Conservation (phyloP, 2,797 vertebrate genomes). For the Melanotaenia maccullochi region DNA sequence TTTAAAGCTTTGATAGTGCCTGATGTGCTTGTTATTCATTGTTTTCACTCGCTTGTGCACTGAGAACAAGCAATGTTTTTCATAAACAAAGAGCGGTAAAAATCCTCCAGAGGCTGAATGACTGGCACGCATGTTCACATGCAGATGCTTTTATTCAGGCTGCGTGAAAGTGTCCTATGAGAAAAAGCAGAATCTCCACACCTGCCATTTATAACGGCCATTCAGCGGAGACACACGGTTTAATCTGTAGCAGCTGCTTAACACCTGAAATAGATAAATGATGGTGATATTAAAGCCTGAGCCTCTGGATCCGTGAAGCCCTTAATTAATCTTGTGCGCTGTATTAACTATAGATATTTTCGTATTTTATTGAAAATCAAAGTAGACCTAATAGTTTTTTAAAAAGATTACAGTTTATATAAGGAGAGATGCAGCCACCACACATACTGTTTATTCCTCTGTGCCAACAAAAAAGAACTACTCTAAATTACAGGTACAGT, state of each 20-base stretch:
- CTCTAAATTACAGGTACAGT: neutral
- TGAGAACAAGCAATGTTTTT: slow-evolving; percentile 67
- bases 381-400: neutral
- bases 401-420: neutral
- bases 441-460: neutral
- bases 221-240: slow-evolving; percentile 30
- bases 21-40: slow-evolving; percentile 45
- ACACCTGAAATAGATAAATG: slow-evolving; percentile 22
- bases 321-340: neutral
- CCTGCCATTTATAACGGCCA: slow-evolving; percentile 44
- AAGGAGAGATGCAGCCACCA: neutral
- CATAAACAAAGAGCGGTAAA: slow-evolving; percentile 55
- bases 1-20: slow-evolving; percentile 19
- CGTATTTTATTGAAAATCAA: neutral
- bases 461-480: neutral
- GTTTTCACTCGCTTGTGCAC: slow-evolving; percentile 32
- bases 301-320: neutral
- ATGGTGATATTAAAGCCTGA: slow-evolving; percentile 3
- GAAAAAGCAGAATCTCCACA: slow-evolving; percentile 44
- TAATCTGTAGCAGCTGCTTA: slow-evolving; percentile 58
- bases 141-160: slow-evolving; percentile 42
- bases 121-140: slow-evolving; percentile 39
- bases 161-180: slow-evolving; percentile 37
- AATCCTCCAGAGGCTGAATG: slow-evolving; percentile 51
- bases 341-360: neutral